These are phyloP conservation scores for Microtus pennsylvanicus DNA, from an alignment of 2,113 vertebrate species.

Conservation along the genomic window DNA sequence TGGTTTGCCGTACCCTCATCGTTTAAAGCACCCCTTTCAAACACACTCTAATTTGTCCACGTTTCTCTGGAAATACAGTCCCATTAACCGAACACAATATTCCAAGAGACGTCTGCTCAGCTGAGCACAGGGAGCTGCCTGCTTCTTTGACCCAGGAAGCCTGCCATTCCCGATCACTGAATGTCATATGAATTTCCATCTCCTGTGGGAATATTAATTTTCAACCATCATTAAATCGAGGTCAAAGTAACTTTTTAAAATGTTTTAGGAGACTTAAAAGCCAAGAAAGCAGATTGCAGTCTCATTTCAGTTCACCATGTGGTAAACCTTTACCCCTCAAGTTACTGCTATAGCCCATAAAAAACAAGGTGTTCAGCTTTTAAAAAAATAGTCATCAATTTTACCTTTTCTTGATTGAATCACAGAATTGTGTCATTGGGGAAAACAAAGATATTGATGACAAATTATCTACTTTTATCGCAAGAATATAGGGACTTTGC, in stretches of 20 bases:
- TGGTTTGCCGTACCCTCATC: neutral
- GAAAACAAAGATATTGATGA: neutral
- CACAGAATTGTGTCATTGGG: slow-evolving; percentile 3
- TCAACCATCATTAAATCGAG: neutral
- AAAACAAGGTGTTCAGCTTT: slow-evolving; percentile 47
- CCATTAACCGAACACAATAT: neutral
- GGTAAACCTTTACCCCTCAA: slow-evolving; percentile 44
- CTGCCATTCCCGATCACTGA: slow-evolving; percentile 16
- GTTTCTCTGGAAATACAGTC: slow-evolving; percentile 19
- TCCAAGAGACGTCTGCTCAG: neutral
- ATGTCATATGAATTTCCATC: neutral
- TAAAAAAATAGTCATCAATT: neutral
- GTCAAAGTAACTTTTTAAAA: slow-evolving; percentile 23
- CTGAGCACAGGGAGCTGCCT: slow-evolving; percentile 22
- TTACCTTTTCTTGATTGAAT: slow-evolving; percentile 22
- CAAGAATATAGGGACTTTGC: neutral
- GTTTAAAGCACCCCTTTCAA: neutral
- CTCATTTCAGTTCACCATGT: neutral
- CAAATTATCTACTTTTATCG: neutral
- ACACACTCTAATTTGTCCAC: neutral
- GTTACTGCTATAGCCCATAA: neutral
- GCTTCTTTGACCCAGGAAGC: neutral
- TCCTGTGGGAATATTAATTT: neutral
- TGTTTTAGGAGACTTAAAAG: neutral
- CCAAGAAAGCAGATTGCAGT: neutral